Evolutionary conservation across 2,888 invertebrate genomes (phyloP), one percentile per base, ranked within the genome.

Genomic region (Nymphalis c-album): DNA sequence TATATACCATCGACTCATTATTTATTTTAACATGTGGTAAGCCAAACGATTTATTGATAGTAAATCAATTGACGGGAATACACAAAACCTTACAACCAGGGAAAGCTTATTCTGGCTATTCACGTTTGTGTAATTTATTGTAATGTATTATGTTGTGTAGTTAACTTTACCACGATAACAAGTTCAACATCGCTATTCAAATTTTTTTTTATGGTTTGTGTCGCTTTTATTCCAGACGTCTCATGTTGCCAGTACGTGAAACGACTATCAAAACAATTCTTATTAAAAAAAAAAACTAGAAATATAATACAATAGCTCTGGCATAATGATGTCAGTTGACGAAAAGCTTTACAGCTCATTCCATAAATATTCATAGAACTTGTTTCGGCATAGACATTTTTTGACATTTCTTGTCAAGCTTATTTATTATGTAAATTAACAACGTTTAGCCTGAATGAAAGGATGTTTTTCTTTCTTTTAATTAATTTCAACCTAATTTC

Each of bases 331-430:
- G 61, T 60, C 22, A 45, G 46, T 47, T 35, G 47, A 47, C 60
- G 61, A 55, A 60, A 10, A 55, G n/a, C 55, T 22, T 18, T 13
- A 64, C 35, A 63, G 31, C 46, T 53, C 53, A 62, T 61, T 50
- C 50, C 63, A 63, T 71, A 66, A 71, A 71, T 71, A 71, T 71
- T 71, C 68, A 71, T 68, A 63, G 20, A 35, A 64, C 20, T 40
- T 62, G 62, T 63, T 60, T 61, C 55, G 35, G 60, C 47, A 53
- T 66, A 58, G 53, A 66, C 58, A 53, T 31, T 64, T n/a, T 57
- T 35, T 55, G 51, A 68, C 65, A 63, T 71, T 68, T 17, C 45
- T 68, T 68, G 70, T 65, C 51, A 71, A 65, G 65, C 63, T 51
- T 66, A 63, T 71, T 70, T 68, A 65, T 51, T 71, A 68, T 71